Percentiles rank a stretch among this genome's conserved stretches.
These are phyloP conservation scores for Rhynchotus rufescens DNA, from an alignment of 2,797 vertebrate species.

Conservation along the genomic window DNA sequence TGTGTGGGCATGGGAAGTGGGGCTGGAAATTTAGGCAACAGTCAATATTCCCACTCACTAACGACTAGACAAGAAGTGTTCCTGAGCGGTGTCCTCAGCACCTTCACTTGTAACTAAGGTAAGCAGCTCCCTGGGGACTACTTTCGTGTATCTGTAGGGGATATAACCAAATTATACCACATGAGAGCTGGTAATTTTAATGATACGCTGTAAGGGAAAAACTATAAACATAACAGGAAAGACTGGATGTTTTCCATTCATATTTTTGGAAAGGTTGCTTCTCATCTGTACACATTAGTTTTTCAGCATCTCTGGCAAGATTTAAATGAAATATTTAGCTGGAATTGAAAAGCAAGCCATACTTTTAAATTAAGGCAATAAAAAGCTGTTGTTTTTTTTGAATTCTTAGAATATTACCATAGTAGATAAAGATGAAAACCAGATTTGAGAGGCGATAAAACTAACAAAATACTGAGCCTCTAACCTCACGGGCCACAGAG, in stretches of 20 bases:
- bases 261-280: slow-evolving; percentile 65
- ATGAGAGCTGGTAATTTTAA: slow-evolving; percentile 61
- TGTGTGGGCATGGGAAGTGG: not conserved
- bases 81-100: slow-evolving; percentile 18
- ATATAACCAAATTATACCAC: slow-evolving; percentile 61
- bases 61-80: not conserved
- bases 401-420: not conserved
- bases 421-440: slow-evolving; percentile 37
- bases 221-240: slow-evolving; percentile 69
- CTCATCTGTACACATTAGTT: slow-evolving; percentile 51
- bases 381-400: slow-evolving; percentile 6
- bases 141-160: slow-evolving; percentile 63
- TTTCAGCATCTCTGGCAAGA: slow-evolving; percentile 39
- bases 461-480: not conserved
- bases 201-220: slow-evolving; percentile 30
- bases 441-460: not conserved
- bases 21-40: not conserved
- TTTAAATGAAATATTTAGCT: slow-evolving; percentile 56
- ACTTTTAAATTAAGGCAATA: slow-evolving; percentile 53
- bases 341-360: slow-evolving; percentile 40
- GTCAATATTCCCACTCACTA: not conserved
- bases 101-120: slow-evolving; percentile 33
- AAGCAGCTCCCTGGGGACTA: slow-evolving; percentile 29
- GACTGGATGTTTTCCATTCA: slow-evolving; percentile 63
- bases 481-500: not conserved